A percentile compares a stretch with the other conserved stretches of the same genome.
Evolutionary conservation across 2,888 invertebrate genomes (phyloP).

Genomic region (Conomelus anceps): DNA sequence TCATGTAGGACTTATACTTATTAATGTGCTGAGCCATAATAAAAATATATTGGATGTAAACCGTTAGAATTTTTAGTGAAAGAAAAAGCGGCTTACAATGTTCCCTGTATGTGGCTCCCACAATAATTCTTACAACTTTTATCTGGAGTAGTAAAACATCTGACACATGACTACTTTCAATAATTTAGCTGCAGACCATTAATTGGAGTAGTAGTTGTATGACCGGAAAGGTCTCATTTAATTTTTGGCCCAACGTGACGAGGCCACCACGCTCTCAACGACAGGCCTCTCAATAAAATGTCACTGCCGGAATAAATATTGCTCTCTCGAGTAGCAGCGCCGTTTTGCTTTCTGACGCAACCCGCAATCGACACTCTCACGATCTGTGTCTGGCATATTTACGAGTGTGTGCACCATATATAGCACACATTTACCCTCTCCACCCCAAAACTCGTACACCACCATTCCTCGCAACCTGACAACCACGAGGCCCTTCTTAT

Average conservation of each 20-base stretch:
- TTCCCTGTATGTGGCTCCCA: no score
- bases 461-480: no score
- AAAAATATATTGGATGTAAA: no score
- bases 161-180: no score
- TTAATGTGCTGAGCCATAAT: no score
- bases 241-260: background rate
- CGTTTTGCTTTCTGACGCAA: background rate
- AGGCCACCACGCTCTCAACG: background rate
- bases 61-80: no score
- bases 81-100: no score
- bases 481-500: no score
- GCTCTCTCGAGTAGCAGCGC: background rate
- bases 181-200: background rate
- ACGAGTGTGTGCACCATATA: background rate
- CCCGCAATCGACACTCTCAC: background rate
- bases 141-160: no score
- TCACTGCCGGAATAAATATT: conserved; percentile 6
- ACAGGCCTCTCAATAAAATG: conserved; percentile 8
- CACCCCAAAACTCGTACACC: no score
- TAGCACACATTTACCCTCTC: background rate
- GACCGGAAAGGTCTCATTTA: background rate
- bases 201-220: background rate
- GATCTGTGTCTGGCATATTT: background rate
- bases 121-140: no score
- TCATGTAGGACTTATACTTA: no score